Base-by-base conservation (phyloP, 2,888 invertebrate species). In the Drosophila birchii region DNA sequence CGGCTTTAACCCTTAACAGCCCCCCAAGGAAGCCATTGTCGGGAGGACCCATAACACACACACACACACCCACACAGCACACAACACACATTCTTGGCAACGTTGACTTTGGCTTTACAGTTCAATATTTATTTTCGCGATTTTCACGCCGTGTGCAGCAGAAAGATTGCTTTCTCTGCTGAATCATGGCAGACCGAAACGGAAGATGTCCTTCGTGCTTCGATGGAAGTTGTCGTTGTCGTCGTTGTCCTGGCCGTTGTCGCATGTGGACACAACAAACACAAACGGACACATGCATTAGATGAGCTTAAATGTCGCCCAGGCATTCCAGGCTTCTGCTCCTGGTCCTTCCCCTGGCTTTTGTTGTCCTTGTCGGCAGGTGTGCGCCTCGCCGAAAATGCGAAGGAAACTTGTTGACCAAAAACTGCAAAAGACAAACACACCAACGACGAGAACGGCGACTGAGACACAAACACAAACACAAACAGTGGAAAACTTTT, bases 51-150 rank as follows among this genome's bases (percentile, higher is more conserved):
- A 51, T 34, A 51, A 16, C 20, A 5, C 20, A 34, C 34, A 51
- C 29, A 45, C 45, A 47, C 26, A 11, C 34, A 32, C 32, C 8
- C 7, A 34, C 34, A 34, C 34, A 26, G 26, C 26, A 11, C 34
- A 29, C n/a, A n/a, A 23, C 64, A 63, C 61, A 61, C 79, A 78
- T 68, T 67, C 69, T 66, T 60, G 60, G 56, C 39, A 76, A 55
- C 64, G 44, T 91, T 90, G 88, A 87, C 87, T 87, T 88, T 88
- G 81, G 89, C 86, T 88, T 90, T 83, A 89, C 80, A 81, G 89
- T 90, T 91, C 89, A 91, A 91, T 91, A 90, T 91, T 91, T 91
- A 88, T 87, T 80, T 89, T 87, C 89, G 91, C 90, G 90, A 91
- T 90, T 91, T 88, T 78, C 86, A 84, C 81, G 73, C 88, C 77